These are phyloP conservation scores for Pterois miles DNA, from an alignment of 2,797 vertebrate genomes.

Conservation along the genomic window DNA sequence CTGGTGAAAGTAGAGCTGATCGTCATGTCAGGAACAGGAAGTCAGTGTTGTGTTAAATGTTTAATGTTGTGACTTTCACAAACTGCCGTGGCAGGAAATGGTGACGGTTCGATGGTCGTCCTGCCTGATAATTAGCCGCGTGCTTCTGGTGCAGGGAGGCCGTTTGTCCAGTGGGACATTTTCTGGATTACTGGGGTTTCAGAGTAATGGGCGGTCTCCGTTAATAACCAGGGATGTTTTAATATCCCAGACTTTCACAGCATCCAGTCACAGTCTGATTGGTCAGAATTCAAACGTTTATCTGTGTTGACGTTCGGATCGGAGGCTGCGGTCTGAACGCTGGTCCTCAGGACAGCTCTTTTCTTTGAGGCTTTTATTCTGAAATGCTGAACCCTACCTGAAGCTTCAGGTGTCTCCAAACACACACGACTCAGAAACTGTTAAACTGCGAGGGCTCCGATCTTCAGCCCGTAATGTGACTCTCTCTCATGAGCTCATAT, in stretches of 20 bases:
- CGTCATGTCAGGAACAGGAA: too few relatives aligned
- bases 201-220: not conserved
- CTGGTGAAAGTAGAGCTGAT: too few relatives aligned
- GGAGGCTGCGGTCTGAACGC: not conserved
- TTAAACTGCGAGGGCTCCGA: not conserved
- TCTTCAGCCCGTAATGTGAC: not conserved
- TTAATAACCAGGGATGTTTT: not conserved
- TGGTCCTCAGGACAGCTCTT: too few relatives aligned
- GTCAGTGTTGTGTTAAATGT: too few relatives aligned
- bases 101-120: too few relatives aligned
- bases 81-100: too few relatives aligned
- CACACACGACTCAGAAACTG: not conserved
- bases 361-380: conserved; percentile 12
- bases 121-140: too few relatives aligned
- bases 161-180: too few relatives aligned
- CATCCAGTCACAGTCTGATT: not conserved
- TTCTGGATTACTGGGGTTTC: not conserved
- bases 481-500: not conserved
- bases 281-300: not conserved
- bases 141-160: too few relatives aligned
- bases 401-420: not conserved
- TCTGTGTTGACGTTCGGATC: not conserved
- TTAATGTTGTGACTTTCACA: too few relatives aligned
- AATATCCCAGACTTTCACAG: not conserved
- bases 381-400: not conserved